Conservation (phyloP, 2,113 vertebrate species). For the Tichodroma muraria region DNA sequence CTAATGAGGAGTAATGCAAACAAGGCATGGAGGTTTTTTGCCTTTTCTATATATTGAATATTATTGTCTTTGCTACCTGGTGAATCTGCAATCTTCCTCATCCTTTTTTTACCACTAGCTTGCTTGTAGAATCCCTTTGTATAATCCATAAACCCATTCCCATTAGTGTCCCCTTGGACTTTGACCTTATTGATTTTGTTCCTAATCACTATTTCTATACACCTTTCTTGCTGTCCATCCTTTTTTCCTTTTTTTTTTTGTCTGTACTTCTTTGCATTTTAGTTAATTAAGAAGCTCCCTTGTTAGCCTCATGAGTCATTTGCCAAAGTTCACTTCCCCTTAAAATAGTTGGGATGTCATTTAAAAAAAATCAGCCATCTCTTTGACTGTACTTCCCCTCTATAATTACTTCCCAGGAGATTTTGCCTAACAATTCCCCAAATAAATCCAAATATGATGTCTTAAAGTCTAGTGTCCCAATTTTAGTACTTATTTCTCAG, state of each 20-base stretch:
- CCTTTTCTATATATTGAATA: neutral
- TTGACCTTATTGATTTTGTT: neutral
- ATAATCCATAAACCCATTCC: neutral
- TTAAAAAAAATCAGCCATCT: neutral
- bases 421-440: neutral
- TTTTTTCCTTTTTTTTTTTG: neutral
- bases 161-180: neutral
- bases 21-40: neutral
- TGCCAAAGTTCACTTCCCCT: neutral
- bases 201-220: neutral
- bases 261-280: neutral
- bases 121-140: neutral
- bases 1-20: neutral
- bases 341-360: neutral
- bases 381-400: neutral
- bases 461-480: neutral
- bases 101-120: neutral
- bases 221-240: neutral
- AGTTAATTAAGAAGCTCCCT: neutral
- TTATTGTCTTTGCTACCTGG: neutral
- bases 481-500: neutral
- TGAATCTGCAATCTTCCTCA: neutral
- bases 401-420: slow-evolving; percentile 16
- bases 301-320: neutral
- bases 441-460: neutral